Evolutionary conservation across 1,140 invertebrate genomes (phyloP).

Genomic region (Diachasmimorpha longicaudata): DNA sequence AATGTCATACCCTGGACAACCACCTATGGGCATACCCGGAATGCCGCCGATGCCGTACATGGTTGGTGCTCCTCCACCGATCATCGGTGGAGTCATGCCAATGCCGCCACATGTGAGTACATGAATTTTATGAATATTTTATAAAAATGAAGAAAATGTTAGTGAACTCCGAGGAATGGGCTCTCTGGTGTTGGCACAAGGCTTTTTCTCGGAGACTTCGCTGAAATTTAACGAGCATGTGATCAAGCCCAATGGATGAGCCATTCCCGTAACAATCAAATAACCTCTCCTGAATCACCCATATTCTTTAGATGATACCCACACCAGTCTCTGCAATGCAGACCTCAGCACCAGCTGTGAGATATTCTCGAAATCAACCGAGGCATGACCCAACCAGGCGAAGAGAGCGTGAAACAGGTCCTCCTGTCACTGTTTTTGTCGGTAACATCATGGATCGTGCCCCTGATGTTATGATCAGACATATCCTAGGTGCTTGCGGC

Average conservation of each 20-base stretch:
- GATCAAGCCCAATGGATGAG: too few species aligned
- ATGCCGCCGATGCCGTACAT: slow-evolving; percentile 63
- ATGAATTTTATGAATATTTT: too few species aligned
- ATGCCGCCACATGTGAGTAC: slow-evolving; percentile 61
- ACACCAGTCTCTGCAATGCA: slow-evolving; percentile 62
- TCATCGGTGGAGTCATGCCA: slow-evolving; percentile 60
- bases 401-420: slow-evolving; percentile 67
- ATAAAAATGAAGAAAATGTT: not conserved
- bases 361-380: slow-evolving; percentile 51
- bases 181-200: too few species aligned
- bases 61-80: slow-evolving; percentile 60
- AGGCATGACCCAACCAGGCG: slow-evolving; percentile 53
- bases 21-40: slow-evolving; percentile 59
- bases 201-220: too few species aligned
- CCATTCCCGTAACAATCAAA: too few species aligned
- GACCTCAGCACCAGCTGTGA: slow-evolving; percentile 59
- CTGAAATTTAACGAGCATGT: too few species aligned
- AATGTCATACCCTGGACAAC: slow-evolving; percentile 62
- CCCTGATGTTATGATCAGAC: slow-evolving; percentile 92
- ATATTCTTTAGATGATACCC: slow-evolving; percentile 57
- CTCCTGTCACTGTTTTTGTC: slow-evolving; percentile 96
- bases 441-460: slow-evolving; percentile 97
- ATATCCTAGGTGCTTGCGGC: slow-evolving; percentile 89
- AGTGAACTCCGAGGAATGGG: too few species aligned
- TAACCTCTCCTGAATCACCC: slow-evolving; percentile 23